A percentile compares a stretch with the other conserved stretches of the same genome.
Conservation (phyloP, 2,797 vertebrate genomes). For the Valencia hispanica region DNA sequence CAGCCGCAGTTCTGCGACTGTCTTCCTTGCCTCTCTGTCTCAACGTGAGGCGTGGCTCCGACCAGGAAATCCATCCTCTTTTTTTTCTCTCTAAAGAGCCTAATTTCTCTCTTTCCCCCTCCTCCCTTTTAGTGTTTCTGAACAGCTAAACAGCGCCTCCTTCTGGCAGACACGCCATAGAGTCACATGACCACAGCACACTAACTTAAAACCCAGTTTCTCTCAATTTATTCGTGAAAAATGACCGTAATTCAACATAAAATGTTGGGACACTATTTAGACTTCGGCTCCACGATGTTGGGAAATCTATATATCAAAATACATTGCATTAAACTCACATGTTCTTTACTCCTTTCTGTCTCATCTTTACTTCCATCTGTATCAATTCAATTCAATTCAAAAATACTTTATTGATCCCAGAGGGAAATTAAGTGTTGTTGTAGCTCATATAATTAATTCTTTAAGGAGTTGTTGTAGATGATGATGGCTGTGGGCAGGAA, state of each 20-base stretch:
- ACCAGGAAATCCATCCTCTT: constrained; percentile 59
- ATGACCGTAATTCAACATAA: background rate
- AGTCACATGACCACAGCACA: background rate
- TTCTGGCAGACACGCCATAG: constrained; percentile 2
- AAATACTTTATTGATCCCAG: no score
- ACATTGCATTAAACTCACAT: background rate
- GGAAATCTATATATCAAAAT: background rate
- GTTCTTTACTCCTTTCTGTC: background rate
- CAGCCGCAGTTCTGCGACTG: constrained; percentile 16
- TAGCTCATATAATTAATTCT: no score
- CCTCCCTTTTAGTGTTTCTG: background rate
- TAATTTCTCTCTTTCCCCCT: background rate
- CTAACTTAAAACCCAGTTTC: background rate
- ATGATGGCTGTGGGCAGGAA: no score
- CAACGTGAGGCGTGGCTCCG: constrained; percentile 60
- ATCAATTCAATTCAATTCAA: no score
- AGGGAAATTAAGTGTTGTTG: no score
- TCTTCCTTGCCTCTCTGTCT: constrained; percentile 13
- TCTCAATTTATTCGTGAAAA: background rate
- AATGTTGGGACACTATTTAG: background rate
- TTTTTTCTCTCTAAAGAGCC: constrained; percentile 4
- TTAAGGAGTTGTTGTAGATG: no score
- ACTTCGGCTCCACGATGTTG: no score
- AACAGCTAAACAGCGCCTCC: constrained; percentile 26
- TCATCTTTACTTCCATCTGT: background rate